These are phyloP conservation scores for Bugula neritina DNA, from an alignment of 2,888 invertebrate species.

Conservation along the genomic window DNA sequence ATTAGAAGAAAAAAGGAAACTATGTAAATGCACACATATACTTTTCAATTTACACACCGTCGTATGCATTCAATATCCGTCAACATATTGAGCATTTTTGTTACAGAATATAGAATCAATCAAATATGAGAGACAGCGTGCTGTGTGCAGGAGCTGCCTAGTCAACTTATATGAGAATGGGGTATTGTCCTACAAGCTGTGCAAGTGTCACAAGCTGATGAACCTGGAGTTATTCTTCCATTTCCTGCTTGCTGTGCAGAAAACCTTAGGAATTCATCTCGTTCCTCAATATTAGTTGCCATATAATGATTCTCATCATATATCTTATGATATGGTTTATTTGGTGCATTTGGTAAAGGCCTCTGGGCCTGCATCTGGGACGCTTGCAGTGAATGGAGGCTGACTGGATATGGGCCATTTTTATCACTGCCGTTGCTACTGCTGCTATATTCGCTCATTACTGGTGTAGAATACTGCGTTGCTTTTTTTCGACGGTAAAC, in stretches of 20 bases:
- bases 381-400: conserved; percentile 3
- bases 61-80: not conserved
- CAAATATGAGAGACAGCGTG: conserved; percentile 6
- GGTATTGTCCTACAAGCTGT: conserved; percentile 23
- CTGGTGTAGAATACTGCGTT: conserved; percentile 6
- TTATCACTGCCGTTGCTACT: conserved; percentile 25
- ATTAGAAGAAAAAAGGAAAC: not conserved
- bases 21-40: not conserved
- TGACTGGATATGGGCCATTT: conserved; percentile 15
- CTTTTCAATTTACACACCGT: not conserved
- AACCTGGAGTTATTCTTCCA: conserved; percentile 11
- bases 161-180: not conserved
- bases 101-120: no score
- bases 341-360: conserved; percentile 3
- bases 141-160: not conserved
- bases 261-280: conserved; percentile 19
- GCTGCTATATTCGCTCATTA: conserved; percentile 22
- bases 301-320: conserved; percentile 25
- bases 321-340: conserved; percentile 22
- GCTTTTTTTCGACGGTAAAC: conserved; percentile 14
- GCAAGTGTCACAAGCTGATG: conserved; percentile 14
- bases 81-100: not conserved
- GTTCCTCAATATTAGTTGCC: conserved; percentile 18
- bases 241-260: not conserved
- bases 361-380: conserved; percentile 4